These are phyloP conservation scores for Sciurus vulgaris DNA, from an alignment of 2,797 vertebrate genomes.

Conservation along the genomic window DNA sequence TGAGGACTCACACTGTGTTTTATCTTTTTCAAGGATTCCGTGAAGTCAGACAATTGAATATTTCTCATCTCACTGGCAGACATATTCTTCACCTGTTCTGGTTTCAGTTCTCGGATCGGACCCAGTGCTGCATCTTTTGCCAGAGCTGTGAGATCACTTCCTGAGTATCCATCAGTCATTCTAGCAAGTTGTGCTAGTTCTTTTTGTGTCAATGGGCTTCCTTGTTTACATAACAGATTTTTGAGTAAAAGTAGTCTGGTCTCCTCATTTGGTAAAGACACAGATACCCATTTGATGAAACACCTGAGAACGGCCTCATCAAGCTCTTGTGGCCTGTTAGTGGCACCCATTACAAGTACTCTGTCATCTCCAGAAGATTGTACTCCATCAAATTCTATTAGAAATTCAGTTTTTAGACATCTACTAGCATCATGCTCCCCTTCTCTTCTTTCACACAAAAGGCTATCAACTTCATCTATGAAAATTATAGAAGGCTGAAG, in stretches of 20 bases:
- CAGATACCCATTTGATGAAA: conserved; percentile 98
- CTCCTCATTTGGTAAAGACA: conserved; percentile 95
- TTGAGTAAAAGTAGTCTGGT: too few species aligned
- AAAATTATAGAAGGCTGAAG: conserved; percentile 98
- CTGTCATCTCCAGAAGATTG: conserved; percentile 95
- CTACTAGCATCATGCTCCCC: conserved; percentile 98
- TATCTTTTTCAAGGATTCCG: conserved; percentile 95
- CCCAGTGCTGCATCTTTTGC: conserved; percentile 98
- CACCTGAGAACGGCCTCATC: conserved; percentile 98
- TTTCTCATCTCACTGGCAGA: conserved; percentile 96
- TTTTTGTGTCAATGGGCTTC: too few species aligned
- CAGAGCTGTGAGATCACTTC: conserved; percentile 97
- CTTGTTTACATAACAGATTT: too few species aligned
- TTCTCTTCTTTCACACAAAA: conserved; percentile 97
- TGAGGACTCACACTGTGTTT: conserved; percentile 93
- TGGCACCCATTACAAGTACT: conserved; percentile 98
- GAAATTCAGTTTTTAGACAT: conserved; percentile 97
- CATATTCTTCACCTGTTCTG: conserved; percentile 96
- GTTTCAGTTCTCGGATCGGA: conserved; percentile 96
- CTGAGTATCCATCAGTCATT: conserved; percentile 95
- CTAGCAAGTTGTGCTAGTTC: conserved; percentile 83
- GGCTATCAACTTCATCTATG: conserved; percentile 98
- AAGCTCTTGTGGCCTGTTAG: conserved; percentile 98
- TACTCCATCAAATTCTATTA: conserved; percentile 98
- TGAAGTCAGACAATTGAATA: conserved; percentile 95